Percentiles rank a stretch among this genome's conserved stretches.
Conservation (phyloP, 2,113 vertebrate genomes). For the Barbus barbus region DNA sequence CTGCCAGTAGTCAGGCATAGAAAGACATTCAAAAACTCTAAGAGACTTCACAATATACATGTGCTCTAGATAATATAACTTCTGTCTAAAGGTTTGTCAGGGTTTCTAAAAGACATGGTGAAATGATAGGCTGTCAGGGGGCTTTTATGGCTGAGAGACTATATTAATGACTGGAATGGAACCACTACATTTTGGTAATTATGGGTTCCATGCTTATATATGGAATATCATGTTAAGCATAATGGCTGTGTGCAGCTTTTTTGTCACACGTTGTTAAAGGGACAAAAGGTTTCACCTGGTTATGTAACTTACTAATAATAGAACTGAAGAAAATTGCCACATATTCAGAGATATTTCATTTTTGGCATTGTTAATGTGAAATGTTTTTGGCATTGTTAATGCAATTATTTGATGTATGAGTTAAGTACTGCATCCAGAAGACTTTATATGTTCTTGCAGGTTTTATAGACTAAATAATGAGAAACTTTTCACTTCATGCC, state of each 20-base stretch:
- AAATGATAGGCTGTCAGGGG: not conserved
- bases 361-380: not conserved
- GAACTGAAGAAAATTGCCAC: not conserved
- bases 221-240: slow-evolving; percentile 33
- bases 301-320: slow-evolving; percentile 30
- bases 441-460: not conserved
- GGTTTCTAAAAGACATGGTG: not conserved
- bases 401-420: not conserved
- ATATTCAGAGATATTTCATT: not conserved
- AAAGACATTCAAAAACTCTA: not conserved
- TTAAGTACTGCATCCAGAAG: not conserved
- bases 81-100: not conserved
- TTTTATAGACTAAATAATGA: not conserved
- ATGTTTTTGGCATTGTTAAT: no score
- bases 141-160: slow-evolving; percentile 7
- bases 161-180: not conserved
- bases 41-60: not conserved
- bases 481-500: not conserved
- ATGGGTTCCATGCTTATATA: slow-evolving; percentile 41
- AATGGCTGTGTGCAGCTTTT: slow-evolving; percentile 15
- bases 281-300: slow-evolving; percentile 33
- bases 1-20: not conserved
- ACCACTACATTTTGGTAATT: slow-evolving; percentile 41
- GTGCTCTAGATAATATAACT: not conserved
- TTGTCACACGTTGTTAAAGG: slow-evolving; percentile 20